phyloP scores from a whole-genome alignment of 2,113 vertebrate species.

The Poeciliopsis occidentalis region DNA sequence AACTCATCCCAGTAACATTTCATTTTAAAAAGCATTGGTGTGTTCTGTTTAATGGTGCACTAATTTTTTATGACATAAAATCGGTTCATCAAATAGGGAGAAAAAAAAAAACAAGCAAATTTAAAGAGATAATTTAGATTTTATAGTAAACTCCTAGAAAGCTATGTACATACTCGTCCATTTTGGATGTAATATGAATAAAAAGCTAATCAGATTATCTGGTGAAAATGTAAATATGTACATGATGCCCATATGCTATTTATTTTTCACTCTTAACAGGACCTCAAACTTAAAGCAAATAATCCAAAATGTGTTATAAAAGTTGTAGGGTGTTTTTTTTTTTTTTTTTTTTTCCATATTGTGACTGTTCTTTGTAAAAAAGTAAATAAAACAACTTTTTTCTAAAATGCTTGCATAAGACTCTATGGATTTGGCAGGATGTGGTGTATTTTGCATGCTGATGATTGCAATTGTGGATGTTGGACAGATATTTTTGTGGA shows the following conservation, averaged over 20 bases:
- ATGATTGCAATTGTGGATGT: too few species aligned
- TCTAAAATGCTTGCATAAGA: background rate
- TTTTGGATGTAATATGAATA: background rate
- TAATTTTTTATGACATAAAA: background rate
- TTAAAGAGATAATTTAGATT: background rate
- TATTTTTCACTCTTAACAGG: constrained; percentile 1
- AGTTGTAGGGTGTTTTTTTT: background rate
- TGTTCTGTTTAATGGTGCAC: background rate
- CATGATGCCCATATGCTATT: background rate
- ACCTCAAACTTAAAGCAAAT: background rate
- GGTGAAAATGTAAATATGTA: constrained; percentile 53
- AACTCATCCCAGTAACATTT: background rate
- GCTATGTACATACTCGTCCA: background rate
- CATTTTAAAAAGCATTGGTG: background rate
- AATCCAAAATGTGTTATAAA: background rate
- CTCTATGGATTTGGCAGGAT: background rate
- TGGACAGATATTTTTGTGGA: too few species aligned
- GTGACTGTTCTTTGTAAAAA: background rate
- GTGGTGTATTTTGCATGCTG: too few species aligned
- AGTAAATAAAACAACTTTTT: constrained; percentile 32
- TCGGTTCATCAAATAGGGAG: background rate
- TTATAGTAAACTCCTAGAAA: background rate
- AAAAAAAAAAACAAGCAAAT: background rate
- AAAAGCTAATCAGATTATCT: background rate
- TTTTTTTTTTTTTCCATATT: background rate